Evolutionary conservation across 2,888 invertebrate species (phyloP), one percentile per base, ranked within the genome.

Genomic region (Lasioglossum marginatum): DNA sequence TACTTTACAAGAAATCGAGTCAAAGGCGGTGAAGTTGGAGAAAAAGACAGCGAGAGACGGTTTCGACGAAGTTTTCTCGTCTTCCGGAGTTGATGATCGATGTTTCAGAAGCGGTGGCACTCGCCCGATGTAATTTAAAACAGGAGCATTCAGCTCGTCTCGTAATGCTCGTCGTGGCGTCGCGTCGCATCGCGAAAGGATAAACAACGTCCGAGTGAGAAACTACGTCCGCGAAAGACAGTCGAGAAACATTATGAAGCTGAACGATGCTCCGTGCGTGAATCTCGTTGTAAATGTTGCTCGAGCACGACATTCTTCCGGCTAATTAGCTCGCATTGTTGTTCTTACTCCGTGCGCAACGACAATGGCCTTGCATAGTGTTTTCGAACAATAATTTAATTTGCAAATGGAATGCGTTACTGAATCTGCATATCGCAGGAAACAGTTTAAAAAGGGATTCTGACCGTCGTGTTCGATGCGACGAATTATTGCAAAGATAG

Each of bases 221-320:
- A 27, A 60, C 27, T 40, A 10, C 40, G 52, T n/a, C 37, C 34
- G 37, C 31, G 16, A 16, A 31, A 31, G 31, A 63, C 63, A 31
- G 63, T 63, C 63, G 16, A 16, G 63, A 37, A 68, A 68, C 19
- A 37, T 68, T 23, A 68, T 37, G 68, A 23, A 68, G 34, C 23
- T 23, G 77, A 60, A 45, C n/a, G 43, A 43, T 19, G 57, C 5
- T 14, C 40, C 12, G 66, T 43, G 16, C 66, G 27, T 16, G n/a
- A 40, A 16, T 23, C 66, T 27, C 37, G 40, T 40, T 31, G 75
- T 43, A 68, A 80, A 76, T 70, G 76, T 80, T 80, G 68, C 27
- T 60, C 72, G 45, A 31, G 45, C 27, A 48, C 72, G 45, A 31
- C 31, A 48, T 72, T 72, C 45, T 31, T 63, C 63, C 63, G 31